These are phyloP conservation scores for Helicolenus hilgendorfi DNA, from an alignment of 2,797 vertebrate species.

Conservation along the genomic window DNA sequence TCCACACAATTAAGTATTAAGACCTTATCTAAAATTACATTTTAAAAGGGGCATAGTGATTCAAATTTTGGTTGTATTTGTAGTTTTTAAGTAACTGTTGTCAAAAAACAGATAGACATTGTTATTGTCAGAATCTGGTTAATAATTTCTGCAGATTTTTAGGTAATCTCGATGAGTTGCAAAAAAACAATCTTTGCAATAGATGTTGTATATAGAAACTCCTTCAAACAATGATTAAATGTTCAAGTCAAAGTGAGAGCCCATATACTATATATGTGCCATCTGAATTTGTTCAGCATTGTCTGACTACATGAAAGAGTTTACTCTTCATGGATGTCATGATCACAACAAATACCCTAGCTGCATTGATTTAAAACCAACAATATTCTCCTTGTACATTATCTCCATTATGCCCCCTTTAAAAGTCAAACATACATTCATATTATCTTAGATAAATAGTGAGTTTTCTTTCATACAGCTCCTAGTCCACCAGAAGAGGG, in stretches of 20 bases:
- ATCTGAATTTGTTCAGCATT: background rate
- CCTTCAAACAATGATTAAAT: background rate
- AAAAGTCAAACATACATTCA: slow-evolving; percentile 46
- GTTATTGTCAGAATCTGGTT: background rate
- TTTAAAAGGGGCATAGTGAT: slow-evolving; percentile 67
- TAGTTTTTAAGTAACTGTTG: background rate
- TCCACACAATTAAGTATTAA: slow-evolving; percentile 32
- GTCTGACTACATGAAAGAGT: background rate
- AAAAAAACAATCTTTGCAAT: background rate
- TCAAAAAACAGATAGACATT: background rate
- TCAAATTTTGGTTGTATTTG: background rate
- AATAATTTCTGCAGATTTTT: background rate
- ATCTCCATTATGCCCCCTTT: slow-evolving; percentile 61
- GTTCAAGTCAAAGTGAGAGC: background rate
- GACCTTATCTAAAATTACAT: slow-evolving; percentile 15
- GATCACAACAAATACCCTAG: background rate
- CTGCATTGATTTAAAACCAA: slow-evolving; percentile 1
- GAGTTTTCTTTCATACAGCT: slow-evolving; percentile 88
- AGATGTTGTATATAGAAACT: background rate
- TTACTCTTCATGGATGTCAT: background rate
- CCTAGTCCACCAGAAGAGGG: slow-evolving; percentile 86
- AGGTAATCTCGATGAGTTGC: background rate
- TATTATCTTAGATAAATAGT: slow-evolving; percentile 74
- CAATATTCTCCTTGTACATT: background rate
- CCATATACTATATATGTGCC: background rate